These are phyloP conservation scores for Athalia rosae DNA, from an alignment of 2,888 invertebrate species.

Conservation along the genomic window DNA sequence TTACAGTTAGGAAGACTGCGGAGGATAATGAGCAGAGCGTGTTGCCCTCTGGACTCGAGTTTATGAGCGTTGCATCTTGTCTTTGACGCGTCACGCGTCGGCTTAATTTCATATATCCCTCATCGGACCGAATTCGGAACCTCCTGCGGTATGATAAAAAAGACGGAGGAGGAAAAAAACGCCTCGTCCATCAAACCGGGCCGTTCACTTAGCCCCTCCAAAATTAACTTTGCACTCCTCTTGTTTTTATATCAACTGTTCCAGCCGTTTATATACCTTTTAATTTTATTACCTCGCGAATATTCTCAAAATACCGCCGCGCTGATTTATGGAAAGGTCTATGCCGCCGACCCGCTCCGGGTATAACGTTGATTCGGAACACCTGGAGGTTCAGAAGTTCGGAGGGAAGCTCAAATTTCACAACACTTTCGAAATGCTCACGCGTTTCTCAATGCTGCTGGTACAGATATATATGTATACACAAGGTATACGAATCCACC, in stretches of 20 bases:
- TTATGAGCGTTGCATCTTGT: conserved; percentile 37
- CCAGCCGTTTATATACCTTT: neutral
- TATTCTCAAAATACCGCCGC: neutral
- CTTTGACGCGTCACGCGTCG: conserved; percentile 41
- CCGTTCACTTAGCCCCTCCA: neutral
- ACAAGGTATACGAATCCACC: neutral
- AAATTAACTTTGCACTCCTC: neutral
- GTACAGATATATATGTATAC: too few relatives aligned
- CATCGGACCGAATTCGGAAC: conserved; percentile 15
- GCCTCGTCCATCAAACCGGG: neutral
- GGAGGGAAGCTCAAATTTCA: conserved; percentile 35
- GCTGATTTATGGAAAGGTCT: conserved; percentile 20
- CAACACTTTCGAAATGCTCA: conserved; percentile 34
- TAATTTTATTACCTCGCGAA: neutral
- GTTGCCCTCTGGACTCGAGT: conserved; percentile 65
- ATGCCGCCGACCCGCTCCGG: neutral
- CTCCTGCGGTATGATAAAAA: neutral
- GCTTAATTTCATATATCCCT: conserved; percentile 30
- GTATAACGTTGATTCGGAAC: conserved; percentile 22
- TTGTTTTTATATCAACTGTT: neutral
- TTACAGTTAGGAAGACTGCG: conserved; percentile 67
- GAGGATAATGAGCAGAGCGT: conserved; percentile 68
- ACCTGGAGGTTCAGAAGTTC: conserved; percentile 26
- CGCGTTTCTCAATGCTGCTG: conserved; percentile 17
- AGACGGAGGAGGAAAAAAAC: neutral